Evolutionary conservation across 2,797 vertebrate genomes (phyloP).

Genomic region (Gallirallus australis): DNA sequence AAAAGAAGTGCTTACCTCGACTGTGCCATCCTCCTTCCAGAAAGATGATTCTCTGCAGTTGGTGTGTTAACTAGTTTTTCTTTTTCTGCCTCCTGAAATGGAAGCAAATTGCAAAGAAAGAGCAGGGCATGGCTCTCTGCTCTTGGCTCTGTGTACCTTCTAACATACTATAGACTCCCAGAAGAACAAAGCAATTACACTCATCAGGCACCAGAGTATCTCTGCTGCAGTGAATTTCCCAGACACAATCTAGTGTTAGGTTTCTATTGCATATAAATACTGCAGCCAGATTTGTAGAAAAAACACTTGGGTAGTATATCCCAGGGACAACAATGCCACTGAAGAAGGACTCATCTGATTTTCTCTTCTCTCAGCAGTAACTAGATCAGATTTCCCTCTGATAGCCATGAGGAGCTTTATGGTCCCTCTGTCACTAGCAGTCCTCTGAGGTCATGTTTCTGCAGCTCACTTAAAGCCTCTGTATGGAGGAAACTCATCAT

Average conservation of each 20-base stretch:
- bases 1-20: neutral
- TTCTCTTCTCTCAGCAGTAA: neutral
- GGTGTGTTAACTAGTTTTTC: neutral
- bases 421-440: neutral
- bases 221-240: neutral
- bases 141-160: neutral
- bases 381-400: neutral
- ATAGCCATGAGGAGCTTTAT: neutral
- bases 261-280: neutral
- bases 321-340: neutral
- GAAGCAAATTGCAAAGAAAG: neutral
- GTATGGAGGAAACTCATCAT: neutral
- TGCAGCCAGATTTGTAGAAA: neutral
- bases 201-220: neutral
- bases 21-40: neutral
- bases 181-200: neutral
- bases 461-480: neutral
- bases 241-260: neutral
- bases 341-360: neutral
- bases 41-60: neutral
- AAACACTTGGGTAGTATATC: neutral
- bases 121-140: neutral
- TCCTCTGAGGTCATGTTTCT: neutral
- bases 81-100: neutral
- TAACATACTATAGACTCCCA: neutral